Evolutionary conservation across 2,888 invertebrate genomes (phyloP), one percentile per base, ranked within the genome.

Genomic region (Eretmocerus hayati): DNA sequence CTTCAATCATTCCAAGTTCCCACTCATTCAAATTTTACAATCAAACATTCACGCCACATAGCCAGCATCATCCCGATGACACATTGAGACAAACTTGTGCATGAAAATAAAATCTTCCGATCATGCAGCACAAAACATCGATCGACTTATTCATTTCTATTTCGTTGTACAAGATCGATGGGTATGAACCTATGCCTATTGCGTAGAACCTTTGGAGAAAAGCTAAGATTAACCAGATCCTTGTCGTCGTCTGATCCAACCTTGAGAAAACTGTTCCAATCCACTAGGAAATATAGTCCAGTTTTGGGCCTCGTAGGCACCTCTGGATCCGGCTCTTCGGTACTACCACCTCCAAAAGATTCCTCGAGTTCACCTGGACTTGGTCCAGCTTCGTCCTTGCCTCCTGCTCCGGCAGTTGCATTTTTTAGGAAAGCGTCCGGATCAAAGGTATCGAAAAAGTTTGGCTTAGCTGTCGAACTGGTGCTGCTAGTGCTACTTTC

Each of bases 191-290:
- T 80, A 56, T 84, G 81, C 19, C 86, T 84, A 69, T 90, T 87
- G n/a, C n/a, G n/a, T 1, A 90, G 90, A 35, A 84, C 77, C 73
- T 85, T 87, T 0, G 89, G 89, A 58, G 85, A 82, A 59, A 90
- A 85, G 61, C 86, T 79, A 58, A 90, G 79, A 60, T 87, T 85
- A 1, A 90, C 85, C 72, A 85, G 81, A 22, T 77, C 79, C 20
- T 49, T 49, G 32, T 81, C 84, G 18, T 85, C 85, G 19, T 85
- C 85, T 57, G 81, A 80, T 11, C 89, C 90, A 4, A 90, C 88
- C 71, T 89, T 88, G 16, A 90, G 75, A 63, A 90, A 90, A 45
- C 85, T 81, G 63, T 90, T 90, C 88, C 89, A 89, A 64, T 90
- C 90, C 6, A 88, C 75, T 63, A 90, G 77, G 74, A 89, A 90